Evolutionary conservation across 1,140 invertebrate species (phyloP).

Genomic region (Zaprionus tsacasi): DNA sequence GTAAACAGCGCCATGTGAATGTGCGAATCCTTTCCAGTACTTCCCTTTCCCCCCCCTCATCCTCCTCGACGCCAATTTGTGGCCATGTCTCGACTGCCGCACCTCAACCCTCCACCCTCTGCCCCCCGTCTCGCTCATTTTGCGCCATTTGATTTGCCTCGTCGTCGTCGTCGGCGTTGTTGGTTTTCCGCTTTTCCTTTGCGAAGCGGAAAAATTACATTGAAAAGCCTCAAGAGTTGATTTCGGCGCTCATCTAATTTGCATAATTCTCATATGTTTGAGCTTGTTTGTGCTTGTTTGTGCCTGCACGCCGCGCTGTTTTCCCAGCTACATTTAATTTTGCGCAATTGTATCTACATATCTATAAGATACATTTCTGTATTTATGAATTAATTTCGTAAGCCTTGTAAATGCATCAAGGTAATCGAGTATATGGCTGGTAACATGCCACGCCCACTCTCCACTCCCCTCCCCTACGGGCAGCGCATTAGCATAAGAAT

Average conservation of each 20-base stretch:
- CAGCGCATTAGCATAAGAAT: conserved; percentile 30
- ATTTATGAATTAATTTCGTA: conserved; percentile 80
- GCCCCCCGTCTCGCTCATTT: conserved; percentile 10
- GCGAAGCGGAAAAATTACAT: conserved; percentile 59
- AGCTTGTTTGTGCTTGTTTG: conserved; percentile 44
- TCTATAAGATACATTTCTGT: conserved; percentile 61
- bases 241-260: conserved; percentile 74
- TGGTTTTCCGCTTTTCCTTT: conserved; percentile 19
- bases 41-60: conserved; percentile 6
- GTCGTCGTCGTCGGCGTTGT: neutral
- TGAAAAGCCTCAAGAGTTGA: conserved; percentile 75
- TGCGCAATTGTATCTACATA: conserved; percentile 56
- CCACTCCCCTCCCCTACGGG: neutral
- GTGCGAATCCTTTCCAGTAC: conserved; percentile 63
- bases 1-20: conserved; percentile 57
- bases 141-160: conserved; percentile 41
- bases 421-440: conserved; percentile 62
- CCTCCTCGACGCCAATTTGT: conserved; percentile 29
- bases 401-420: conserved; percentile 71
- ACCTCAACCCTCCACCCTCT: neutral
- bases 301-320: neutral
- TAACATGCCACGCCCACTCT: neutral
- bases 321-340: conserved; percentile 37
- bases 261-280: conserved; percentile 75
- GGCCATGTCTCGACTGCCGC: conserved; percentile 22